Conservation (phyloP, 2,113 vertebrate genomes). For the Triplophysa dalaica region DNA sequence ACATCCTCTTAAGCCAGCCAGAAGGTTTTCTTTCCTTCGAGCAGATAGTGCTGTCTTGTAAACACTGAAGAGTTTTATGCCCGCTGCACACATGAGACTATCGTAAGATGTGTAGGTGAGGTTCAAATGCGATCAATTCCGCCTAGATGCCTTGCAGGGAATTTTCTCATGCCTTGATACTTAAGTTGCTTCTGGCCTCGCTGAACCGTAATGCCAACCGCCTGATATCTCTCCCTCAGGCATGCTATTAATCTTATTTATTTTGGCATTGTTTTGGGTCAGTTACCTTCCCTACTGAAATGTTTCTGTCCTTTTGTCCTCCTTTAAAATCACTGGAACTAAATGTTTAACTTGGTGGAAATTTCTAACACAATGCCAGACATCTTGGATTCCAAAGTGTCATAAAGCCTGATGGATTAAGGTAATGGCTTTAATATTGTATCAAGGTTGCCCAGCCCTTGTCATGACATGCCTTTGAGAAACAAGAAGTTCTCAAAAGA, state of each 20-base stretch:
- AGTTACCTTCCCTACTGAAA: not conserved
- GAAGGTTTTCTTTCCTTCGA: slow-evolving; percentile 57
- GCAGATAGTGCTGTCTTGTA: slow-evolving; percentile 39
- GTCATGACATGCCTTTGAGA: not conserved
- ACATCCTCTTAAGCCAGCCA: slow-evolving; percentile 23
- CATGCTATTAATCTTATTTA: slow-evolving; percentile 65
- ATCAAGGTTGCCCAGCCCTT: not conserved
- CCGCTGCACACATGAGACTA: slow-evolving; percentile 61
- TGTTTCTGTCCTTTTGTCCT: not conserved
- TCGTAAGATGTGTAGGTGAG: slow-evolving; percentile 62
- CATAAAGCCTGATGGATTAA: not conserved
- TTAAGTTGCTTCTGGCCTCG: slow-evolving; percentile 64
- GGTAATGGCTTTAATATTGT: not conserved
- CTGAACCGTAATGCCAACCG: slow-evolving; percentile 75
- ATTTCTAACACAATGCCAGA: slow-evolving; percentile 7
- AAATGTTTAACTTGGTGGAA: not conserved
- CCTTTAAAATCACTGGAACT: not conserved
- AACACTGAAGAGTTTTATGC: slow-evolving; percentile 13
- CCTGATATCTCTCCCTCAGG: slow-evolving; percentile 70
- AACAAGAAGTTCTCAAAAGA: not conserved
- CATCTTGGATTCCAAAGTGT: not conserved
- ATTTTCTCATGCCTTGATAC: slow-evolving; percentile 72
- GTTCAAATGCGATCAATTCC: slow-evolving; percentile 65
- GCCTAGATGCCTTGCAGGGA: slow-evolving; percentile 57
- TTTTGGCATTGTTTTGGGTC: slow-evolving; percentile 59